A percentile compares a stretch with the other conserved stretches of the same genome.
phyloP scores from a whole-genome alignment of 2,113 vertebrate species.

The Poecile atricapillus region DNA sequence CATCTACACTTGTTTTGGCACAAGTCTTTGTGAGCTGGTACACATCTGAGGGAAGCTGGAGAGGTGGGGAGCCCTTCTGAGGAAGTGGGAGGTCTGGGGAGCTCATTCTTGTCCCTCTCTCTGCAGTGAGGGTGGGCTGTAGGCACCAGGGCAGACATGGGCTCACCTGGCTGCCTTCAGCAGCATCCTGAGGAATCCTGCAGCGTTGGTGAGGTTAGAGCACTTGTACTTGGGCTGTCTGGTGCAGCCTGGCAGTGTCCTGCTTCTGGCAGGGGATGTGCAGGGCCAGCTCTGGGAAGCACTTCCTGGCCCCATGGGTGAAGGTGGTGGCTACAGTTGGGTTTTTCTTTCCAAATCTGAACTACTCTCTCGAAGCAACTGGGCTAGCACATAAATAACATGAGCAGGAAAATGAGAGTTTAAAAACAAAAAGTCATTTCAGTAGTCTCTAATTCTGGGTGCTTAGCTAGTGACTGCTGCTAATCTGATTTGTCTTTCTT shows the following conservation, averaged over 20 bases:
- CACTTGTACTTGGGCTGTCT: neutral
- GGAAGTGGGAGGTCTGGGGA: neutral
- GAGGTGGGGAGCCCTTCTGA: neutral
- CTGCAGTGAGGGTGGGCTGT: neutral
- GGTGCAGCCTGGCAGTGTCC: neutral
- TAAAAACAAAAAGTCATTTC: neutral
- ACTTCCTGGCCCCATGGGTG: too few species aligned
- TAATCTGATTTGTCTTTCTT: slow-evolving; percentile 17
- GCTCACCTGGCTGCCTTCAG: neutral
- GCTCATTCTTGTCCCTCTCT: neutral
- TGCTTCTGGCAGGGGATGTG: neutral
- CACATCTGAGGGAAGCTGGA: neutral
- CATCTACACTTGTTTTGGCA: neutral
- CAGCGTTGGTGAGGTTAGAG: neutral
- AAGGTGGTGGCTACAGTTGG: neutral
- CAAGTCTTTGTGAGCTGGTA: neutral
- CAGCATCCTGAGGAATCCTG: neutral
- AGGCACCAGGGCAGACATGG: neutral
- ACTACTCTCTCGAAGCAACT: neutral
- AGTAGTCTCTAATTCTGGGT: neutral
- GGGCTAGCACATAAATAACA: neutral
- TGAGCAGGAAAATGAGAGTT: neutral
- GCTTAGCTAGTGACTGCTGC: neutral
- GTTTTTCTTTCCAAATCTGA: neutral
- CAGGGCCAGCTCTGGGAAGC: neutral